Evolutionary conservation across 2,113 vertebrate species (phyloP).

Genomic region (Atractosteus spatula): DNA sequence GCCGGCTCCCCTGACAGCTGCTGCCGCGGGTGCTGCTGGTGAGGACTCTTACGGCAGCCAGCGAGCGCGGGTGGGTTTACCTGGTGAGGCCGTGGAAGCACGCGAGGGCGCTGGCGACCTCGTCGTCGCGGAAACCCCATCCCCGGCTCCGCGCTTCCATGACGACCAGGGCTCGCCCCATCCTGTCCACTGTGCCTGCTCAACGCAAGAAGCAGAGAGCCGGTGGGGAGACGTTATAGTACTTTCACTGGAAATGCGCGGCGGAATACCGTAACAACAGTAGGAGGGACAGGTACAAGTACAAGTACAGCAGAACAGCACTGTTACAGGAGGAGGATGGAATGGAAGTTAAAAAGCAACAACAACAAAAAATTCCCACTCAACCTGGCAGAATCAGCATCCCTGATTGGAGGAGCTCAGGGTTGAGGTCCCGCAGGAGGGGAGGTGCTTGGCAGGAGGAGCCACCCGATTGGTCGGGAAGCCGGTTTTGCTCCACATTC

Average conservation of each 20-base stretch:
- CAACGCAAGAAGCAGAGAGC: not conserved
- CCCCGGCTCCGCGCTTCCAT: conserved; percentile 51
- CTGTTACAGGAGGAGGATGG: not conserved
- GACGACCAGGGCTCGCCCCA: conserved; percentile 73
- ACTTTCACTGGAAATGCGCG: not conserved
- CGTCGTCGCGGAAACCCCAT: conserved; percentile 48
- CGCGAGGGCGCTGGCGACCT: conserved; percentile 59
- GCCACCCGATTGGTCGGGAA: conserved; percentile 37
- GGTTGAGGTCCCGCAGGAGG: conserved; percentile 57
- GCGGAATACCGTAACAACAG: not conserved
- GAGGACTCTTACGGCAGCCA: too few relatives aligned
- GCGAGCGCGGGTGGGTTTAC: conserved; percentile 43
- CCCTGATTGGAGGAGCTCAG: conserved; percentile 66
- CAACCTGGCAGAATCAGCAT: conserved; percentile 62
- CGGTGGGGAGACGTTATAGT: not conserved
- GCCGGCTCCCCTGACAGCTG: too few relatives aligned
- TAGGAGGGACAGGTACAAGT: not conserved
- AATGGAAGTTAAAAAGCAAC: not conserved
- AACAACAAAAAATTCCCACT: not conserved
- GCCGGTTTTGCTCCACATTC: conserved; percentile 20
- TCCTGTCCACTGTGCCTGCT: conserved; percentile 71
- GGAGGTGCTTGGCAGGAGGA: conserved; percentile 27
- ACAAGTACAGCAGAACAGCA: not conserved
- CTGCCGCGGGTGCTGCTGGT: too few relatives aligned
- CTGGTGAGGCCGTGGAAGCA: conserved; percentile 79